Conservation (phyloP, 2,113 vertebrate genomes). For the Anarhynchus alexandrinus region DNA sequence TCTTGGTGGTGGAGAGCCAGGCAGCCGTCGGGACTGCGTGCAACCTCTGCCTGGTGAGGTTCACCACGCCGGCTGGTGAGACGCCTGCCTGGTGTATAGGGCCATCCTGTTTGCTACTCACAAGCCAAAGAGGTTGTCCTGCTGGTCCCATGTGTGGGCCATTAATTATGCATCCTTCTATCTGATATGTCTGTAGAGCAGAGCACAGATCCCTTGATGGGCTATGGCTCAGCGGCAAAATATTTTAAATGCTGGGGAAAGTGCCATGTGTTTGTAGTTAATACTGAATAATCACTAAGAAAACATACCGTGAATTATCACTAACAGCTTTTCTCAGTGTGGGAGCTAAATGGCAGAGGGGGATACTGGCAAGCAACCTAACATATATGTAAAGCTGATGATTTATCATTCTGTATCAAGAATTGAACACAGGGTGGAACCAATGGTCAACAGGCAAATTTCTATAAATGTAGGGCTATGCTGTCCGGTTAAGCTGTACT, state of each 20-base stretch:
- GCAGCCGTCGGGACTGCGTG: accelerated
- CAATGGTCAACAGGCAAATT: background rate
- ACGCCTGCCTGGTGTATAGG: background rate
- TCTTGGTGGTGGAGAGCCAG: background rate
- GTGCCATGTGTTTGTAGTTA: background rate
- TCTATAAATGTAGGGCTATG: background rate
- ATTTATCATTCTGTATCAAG: background rate
- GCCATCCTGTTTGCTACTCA: background rate
- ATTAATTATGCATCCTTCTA: background rate
- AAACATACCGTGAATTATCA: background rate
- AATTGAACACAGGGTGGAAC: background rate
- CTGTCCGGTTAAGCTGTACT: background rate
- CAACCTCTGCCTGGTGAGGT: background rate
- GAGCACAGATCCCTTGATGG: background rate
- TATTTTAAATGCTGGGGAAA: background rate
- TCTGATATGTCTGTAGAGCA: background rate
- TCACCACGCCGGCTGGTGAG: background rate
- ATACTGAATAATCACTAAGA: background rate
- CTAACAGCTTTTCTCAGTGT: background rate
- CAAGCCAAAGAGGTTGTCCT: background rate
- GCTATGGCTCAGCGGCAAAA: background rate
- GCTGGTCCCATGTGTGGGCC: background rate
- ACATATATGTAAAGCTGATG: background rate
- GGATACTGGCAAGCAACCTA: background rate
- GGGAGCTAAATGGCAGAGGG: background rate